Base-by-base conservation (phyloP, 2,797 vertebrate genomes). In the Craterocephalus amniculus region DNA sequence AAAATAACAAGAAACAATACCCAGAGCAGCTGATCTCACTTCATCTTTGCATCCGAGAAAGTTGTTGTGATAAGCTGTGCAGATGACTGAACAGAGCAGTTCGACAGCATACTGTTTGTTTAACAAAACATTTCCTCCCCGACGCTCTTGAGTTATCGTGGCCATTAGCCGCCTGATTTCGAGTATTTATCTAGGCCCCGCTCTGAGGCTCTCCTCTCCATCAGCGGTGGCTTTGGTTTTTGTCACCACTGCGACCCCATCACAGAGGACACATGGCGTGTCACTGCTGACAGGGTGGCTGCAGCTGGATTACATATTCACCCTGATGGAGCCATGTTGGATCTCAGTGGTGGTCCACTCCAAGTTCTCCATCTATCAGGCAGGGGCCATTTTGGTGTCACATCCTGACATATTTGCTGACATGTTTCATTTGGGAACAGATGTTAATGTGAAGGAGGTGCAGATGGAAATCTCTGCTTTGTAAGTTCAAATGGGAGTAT, bases 71-170 rank as follows among this genome's bases (percentile, higher is more conserved):
- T 88, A 90, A 91, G 87, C 88, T 81, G 79, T 80, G 87, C 89
- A 87, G 87, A 95, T 97, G 95, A 96, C 95, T 96, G 95, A 96
- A 92, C 94, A 92, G 93, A 87, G 94, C 96, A 96, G 96, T 97
- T 96, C 97, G 94, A 95, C 89, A 91, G 93, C 95, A 95, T 95
- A 96, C 95, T 96, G 96, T 96, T 97, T 95, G 95, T 95, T 94
- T 95, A 95, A 95, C 95, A 93, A 94, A 96, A 95, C 90, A 91
- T 90, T 96, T 95, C 93, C 94, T 90, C 92, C 79, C 91, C 93
- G 95, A 95, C 95, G 94, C 93, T 93, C 89, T 92, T 96, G 96
- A 96, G 94, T 96, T 96, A 96, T 96, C 90, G 93, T 92, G 91
- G 95, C 95, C 94, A 97, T 97, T 97, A 97, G 94, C 92, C 79